Percentiles rank a stretch among this genome's conserved stretches.
Conservation (phyloP, 30 jellyfish, hydroid and myxozoan species). For the Morbakka virulenta region DNA sequence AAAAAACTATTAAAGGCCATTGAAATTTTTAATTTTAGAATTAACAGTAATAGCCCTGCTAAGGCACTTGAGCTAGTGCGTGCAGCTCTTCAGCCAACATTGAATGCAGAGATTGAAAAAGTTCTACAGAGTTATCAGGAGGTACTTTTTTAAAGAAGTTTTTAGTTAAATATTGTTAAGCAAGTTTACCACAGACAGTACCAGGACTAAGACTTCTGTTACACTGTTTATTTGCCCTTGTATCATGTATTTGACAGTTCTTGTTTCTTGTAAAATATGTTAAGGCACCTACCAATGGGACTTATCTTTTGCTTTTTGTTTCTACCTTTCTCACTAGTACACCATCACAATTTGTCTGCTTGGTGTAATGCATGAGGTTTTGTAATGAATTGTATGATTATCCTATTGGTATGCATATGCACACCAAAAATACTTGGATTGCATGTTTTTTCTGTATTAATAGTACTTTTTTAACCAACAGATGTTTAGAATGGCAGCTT, state of each 20-base stretch:
- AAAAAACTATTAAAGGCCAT: too few relatives aligned
- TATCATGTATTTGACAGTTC: too few relatives aligned
- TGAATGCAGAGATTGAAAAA: slow-evolving; percentile 80
- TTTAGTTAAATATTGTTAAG: not conserved
- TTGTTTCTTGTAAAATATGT: too few relatives aligned
- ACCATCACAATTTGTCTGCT: too few relatives aligned
- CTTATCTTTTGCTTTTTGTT: too few relatives aligned
- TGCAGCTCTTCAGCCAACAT: slow-evolving; percentile 88
- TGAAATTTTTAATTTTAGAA: slow-evolving; percentile 13
- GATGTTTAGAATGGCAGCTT: slow-evolving; percentile 99
- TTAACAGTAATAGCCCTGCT: slow-evolving; percentile 67
- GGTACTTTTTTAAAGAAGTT: slow-evolving; percentile 23
- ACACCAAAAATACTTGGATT: not conserved
- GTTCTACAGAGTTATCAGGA: slow-evolving; percentile 90
- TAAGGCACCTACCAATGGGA: too few relatives aligned
- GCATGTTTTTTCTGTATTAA: too few relatives aligned
- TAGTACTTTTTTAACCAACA: not conserved
- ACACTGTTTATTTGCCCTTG: not conserved
- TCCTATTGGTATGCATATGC: too few relatives aligned
- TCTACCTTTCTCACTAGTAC: too few relatives aligned
- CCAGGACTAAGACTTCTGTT: not conserved
- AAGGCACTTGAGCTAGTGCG: slow-evolving; percentile 85
- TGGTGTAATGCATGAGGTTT: too few relatives aligned
- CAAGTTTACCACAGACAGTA: not conserved
- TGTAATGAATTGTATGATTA: not conserved